Evolutionary conservation across 2,888 invertebrate genomes (phyloP).

Genomic region (Beris morrisii): DNA sequence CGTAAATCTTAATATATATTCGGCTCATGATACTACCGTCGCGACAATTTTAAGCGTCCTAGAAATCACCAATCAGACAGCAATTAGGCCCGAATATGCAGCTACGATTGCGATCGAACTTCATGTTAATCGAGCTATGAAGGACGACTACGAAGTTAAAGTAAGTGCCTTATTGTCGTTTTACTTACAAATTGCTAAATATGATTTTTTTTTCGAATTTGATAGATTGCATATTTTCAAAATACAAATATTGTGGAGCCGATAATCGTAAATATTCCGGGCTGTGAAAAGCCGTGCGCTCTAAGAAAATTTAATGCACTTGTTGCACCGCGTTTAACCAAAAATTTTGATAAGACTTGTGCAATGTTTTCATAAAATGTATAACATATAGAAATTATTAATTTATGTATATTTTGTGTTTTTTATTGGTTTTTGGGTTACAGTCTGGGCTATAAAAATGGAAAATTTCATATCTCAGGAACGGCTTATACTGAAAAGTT

Average conservation of each 20-base stretch:
- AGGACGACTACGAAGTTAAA: constrained; percentile 57
- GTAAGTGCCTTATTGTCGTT: constrained; percentile 48
- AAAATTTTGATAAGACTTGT: too few species aligned
- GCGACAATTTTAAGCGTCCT: constrained; percentile 49
- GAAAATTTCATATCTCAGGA: too few species aligned
- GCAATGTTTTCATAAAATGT: too few species aligned
- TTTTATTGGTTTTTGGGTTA: too few species aligned
- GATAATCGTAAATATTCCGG: neutral
- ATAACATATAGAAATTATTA: too few species aligned
- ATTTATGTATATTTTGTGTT: too few species aligned
- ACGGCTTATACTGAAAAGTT: too few species aligned
- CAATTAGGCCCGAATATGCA: constrained; percentile 69
- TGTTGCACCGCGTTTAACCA: too few species aligned
- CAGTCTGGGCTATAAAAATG: too few species aligned
- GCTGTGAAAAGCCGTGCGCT: neutral
- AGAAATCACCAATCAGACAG: constrained; percentile 60
- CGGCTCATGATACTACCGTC: constrained; percentile 4
- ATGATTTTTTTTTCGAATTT: neutral
- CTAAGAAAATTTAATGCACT: neutral
- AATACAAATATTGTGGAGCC: neutral
- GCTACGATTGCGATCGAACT: constrained; percentile 70
- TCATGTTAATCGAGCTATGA: constrained; percentile 54
- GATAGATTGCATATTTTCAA: too few species aligned
- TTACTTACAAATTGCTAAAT: too few species aligned
- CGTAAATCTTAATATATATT: constrained; percentile 5